These are phyloP conservation scores for Bombus huntii DNA, from an alignment of 1,140 invertebrate genomes.

Conservation along the genomic window DNA sequence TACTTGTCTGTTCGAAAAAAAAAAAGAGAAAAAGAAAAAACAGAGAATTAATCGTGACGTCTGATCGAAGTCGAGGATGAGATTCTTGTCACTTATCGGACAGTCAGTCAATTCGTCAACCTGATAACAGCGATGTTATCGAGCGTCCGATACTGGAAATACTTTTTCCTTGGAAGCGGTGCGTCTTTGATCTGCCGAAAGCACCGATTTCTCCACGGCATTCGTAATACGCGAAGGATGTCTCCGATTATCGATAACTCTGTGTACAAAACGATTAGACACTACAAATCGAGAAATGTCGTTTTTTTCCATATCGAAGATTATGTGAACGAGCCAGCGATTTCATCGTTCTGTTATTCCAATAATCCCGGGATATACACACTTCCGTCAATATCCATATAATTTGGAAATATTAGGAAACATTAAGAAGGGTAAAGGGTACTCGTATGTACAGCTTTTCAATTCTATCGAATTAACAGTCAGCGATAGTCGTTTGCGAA, in stretches of 20 bases:
- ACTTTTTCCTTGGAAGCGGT: conserved; percentile 31
- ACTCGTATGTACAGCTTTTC: too few relatives aligned
- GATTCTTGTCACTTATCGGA: conserved; percentile 35
- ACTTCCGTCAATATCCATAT: neutral
- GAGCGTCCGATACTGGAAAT: conserved; percentile 24
- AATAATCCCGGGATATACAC: neutral
- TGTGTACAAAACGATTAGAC: conserved; percentile 47
- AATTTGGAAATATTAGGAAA: too few relatives aligned
- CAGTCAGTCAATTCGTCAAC: conserved; percentile 43
- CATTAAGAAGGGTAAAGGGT: too few relatives aligned
- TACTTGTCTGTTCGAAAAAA: neutral
- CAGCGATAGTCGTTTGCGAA: too few relatives aligned
- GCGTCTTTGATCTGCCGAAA: conserved; percentile 51
- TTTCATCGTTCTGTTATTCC: neutral
- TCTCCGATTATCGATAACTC: conserved; percentile 39
- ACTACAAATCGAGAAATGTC: conserved; percentile 31
- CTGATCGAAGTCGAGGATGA: conserved; percentile 12
- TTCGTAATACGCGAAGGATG: conserved; percentile 28
- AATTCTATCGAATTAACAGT: too few relatives aligned
- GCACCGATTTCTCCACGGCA: conserved; percentile 55
- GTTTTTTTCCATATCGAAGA: conserved; percentile 26
- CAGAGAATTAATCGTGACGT: conserved; percentile 24
- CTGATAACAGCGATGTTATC: conserved; percentile 52
- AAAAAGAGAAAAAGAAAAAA: neutral
- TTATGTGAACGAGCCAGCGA: neutral